Base-by-base conservation (phyloP, 1,140 invertebrate species). In the Vanessa tameamea region DNA sequence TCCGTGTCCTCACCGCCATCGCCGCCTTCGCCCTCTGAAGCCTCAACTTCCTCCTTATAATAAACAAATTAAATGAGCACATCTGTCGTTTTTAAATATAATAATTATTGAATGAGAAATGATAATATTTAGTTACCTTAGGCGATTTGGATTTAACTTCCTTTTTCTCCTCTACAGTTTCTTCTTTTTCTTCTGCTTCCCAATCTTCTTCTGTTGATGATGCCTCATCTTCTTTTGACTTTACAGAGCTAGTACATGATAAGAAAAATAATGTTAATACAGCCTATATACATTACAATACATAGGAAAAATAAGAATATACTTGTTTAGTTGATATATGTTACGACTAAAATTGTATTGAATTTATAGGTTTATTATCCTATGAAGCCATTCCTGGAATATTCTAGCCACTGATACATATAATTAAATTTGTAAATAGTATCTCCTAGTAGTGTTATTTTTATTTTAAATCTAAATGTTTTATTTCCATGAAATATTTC, bases 181-280 rank as follows among this genome's bases (percentile, higher is more conserved):
- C 89, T 23, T 90, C 89, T 73, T 93, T 91, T 0, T 93, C 91
- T 79, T 93, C 88, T 26, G 85, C 87, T 82, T 93, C 92, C 91
- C 90, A 93, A 72, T 92, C 91, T 78, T 93, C 93, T 78, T 93
- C 93, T 69, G 92, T 93, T 0, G 93, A 92, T 5, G 93, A 92
- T 15, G 91, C 92, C 69, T 92, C 92, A 59, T 92, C 92, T 55
- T 89, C 91, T 80, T 93, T 93, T 59, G 87, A 89, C 68, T 93
- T 93, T 63, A 90, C 83, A 59, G 88, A 86, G 82, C 92, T 93
- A 71, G 16, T 70, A 65, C 43, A 9, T 43, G 37, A 47, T 13
- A 75, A 75, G 12, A 53, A n/a, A 3, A 14, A 57, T 57, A 23
- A 5, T 26, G 12, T 57, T 23, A 23, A 23, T 57, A 57, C n/a